A percentile compares a stretch with the other conserved stretches of the same genome.
phyloP scores from a whole-genome alignment of 2,888 invertebrate species.

The Germaria angustata region DNA sequence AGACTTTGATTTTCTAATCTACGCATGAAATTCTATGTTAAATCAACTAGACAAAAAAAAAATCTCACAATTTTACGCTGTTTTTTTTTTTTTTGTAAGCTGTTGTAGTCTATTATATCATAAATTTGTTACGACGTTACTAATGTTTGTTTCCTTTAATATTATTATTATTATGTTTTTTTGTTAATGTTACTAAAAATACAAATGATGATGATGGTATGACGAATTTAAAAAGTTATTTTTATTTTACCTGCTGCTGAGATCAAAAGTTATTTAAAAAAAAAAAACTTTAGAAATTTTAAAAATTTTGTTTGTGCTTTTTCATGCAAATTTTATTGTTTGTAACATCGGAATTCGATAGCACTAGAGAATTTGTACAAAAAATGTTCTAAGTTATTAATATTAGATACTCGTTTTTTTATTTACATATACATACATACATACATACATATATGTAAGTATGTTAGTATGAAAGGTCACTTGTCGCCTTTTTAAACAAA shows the following conservation, averaged over 20 bases:
- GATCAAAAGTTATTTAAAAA: background rate
- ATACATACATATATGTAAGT: no score
- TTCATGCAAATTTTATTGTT: no score
- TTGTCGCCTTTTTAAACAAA: no score
- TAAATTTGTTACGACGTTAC: background rate
- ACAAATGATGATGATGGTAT: slow-evolving; percentile 27
- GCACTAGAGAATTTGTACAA: no score
- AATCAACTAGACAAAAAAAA: background rate
- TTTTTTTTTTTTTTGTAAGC: background rate
- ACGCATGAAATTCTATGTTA: slow-evolving; percentile 7
- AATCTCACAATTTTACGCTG: slow-evolving; percentile 20
- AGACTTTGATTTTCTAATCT: slow-evolving; percentile 13
- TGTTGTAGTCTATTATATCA: background rate
- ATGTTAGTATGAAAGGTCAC: no score
- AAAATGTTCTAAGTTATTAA: no score
- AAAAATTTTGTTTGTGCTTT: no score
- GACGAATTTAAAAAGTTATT: background rate
- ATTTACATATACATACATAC: no score
- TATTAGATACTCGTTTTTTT: no score
- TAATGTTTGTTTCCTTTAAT: background rate
- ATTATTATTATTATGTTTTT: background rate
- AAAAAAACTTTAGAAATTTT: background rate
- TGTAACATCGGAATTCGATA: no score
- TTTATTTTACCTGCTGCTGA: slow-evolving; percentile 9
- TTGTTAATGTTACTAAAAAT: slow-evolving; percentile 4